A percentile compares a stretch with the other conserved stretches of the same genome.
Evolutionary conservation across 2,113 vertebrate species (phyloP).

Genomic region (Tragelaphus strepsiceros): DNA sequence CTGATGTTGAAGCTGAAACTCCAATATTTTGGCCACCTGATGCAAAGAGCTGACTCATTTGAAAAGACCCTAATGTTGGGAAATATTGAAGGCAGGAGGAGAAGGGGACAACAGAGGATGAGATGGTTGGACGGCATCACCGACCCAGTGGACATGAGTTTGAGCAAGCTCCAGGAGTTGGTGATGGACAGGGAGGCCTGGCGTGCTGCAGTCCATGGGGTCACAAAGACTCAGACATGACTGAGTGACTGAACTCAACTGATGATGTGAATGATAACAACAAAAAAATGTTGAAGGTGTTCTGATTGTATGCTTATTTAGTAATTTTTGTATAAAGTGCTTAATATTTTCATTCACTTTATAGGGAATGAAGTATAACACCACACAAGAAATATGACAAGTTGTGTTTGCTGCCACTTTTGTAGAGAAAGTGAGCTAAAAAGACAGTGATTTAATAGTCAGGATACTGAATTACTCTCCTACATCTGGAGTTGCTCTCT

Average conservation of each 20-base stretch:
- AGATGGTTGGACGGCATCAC: background rate
- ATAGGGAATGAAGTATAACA: background rate
- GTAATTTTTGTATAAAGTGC: background rate
- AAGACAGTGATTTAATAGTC: conserved; percentile 1
- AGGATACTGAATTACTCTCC: background rate
- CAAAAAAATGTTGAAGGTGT: background rate
- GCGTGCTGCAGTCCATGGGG: background rate
- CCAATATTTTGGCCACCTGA: background rate
- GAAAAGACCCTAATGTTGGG: background rate
- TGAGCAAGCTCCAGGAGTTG: background rate
- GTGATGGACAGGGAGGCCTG: background rate
- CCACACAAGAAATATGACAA: background rate
- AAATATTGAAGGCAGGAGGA: background rate
- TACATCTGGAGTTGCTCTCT: conserved; percentile 9
- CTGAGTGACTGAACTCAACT: background rate
- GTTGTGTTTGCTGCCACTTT: background rate
- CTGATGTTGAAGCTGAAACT: background rate
- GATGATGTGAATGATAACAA: background rate
- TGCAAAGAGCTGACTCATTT: background rate
- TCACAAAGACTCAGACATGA: background rate
- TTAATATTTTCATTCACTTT: background rate
- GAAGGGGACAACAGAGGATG: background rate
- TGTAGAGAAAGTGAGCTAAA: background rate
- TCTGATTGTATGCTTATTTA: background rate
- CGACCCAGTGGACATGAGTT: background rate